Percentiles rank a stretch among this genome's conserved stretches.
Conservation (phyloP, 2,888 invertebrate genomes). For the Phaonia tiefii region DNA sequence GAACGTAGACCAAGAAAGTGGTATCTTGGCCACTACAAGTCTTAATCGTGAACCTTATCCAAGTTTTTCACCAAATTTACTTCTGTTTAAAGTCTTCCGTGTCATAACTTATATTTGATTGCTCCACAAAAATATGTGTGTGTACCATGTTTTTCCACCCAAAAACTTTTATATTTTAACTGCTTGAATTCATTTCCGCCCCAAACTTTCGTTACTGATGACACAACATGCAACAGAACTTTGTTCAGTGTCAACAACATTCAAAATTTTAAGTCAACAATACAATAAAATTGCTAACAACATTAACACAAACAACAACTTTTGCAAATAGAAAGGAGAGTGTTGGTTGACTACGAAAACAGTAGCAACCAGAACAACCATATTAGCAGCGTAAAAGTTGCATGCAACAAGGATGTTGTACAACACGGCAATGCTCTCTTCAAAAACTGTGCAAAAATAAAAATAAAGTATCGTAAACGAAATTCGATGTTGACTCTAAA, state of each 20-base stretch:
- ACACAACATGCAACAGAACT: conserved; percentile 27
- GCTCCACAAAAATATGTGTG: too few species aligned
- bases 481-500: conserved; percentile 3
- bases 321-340: background rate
- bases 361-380: background rate
- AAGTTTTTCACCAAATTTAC: too few species aligned
- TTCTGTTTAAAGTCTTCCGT: too few species aligned
- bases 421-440: background rate
- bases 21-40: too few species aligned
- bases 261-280: conserved; percentile 45
- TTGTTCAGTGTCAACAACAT: conserved; percentile 46
- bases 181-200: too few species aligned
- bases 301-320: background rate
- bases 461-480: background rate
- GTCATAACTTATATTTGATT: too few species aligned
- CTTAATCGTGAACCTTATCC: too few species aligned
- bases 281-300: background rate
- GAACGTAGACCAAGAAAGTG: too few species aligned
- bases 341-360: background rate
- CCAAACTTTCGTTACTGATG: background rate
- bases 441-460: background rate
- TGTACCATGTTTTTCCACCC: too few species aligned
- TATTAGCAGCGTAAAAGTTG: background rate
- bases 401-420: background rate
- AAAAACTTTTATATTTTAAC: too few species aligned